These are phyloP conservation scores for Hemiscyllium ocellatum DNA, from an alignment of 2,113 vertebrate species.

Conservation along the genomic window DNA sequence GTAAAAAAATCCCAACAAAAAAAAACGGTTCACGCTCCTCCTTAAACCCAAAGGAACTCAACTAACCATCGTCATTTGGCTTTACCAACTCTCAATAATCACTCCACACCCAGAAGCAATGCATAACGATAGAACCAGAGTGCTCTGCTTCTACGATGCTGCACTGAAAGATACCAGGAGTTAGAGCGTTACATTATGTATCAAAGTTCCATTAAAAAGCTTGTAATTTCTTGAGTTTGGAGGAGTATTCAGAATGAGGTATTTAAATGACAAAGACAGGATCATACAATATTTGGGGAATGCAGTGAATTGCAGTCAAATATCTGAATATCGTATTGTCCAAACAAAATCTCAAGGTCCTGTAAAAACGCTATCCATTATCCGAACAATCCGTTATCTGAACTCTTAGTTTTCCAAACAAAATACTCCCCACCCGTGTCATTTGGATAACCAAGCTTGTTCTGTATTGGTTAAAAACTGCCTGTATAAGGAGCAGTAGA, in stretches of 20 bases:
- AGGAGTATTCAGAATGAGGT: neutral
- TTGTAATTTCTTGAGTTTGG: neutral
- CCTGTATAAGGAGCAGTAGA: neutral
- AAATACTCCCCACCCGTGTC: no score
- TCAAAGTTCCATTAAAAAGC: neutral
- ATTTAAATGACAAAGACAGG: no score
- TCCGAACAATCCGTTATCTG: no score
- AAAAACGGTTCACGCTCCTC: neutral
- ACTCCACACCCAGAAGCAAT: no score
- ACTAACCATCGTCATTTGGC: neutral
- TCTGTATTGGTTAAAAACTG: neutral
- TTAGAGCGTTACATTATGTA: neutral
- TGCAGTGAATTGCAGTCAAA: no score
- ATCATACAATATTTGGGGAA: neutral
- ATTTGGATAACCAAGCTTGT: no score
- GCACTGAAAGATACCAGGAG: neutral
- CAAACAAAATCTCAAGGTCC: no score
- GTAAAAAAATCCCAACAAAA: neutral
- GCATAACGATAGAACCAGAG: neutral
- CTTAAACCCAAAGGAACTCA: neutral
- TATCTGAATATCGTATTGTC: no score
- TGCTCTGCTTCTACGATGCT: neutral
- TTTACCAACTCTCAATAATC: neutral
- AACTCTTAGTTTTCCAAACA: no score
- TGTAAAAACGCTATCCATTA: no score